Base-by-base conservation (phyloP, 2,797 vertebrate species). In the Myoxocephalus aenaeus region DNA sequence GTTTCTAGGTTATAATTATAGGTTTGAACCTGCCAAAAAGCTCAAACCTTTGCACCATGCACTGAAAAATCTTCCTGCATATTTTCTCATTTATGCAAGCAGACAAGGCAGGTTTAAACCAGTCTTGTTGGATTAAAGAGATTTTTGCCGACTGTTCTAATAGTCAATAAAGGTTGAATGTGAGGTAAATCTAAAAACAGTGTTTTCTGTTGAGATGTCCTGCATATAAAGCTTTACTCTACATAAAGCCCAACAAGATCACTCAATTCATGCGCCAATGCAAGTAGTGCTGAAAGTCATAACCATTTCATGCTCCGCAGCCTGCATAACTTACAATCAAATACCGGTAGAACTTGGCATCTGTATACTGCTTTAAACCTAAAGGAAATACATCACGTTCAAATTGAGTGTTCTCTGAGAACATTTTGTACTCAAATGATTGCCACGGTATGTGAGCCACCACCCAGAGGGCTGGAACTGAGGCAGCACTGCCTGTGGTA, bases 391-490 rank as follows among this genome's bases (percentile, higher is more conserved):
- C n/a, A 22, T n/a, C 22, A 1, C 18, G 4, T 51, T n/a, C 3
- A n/a, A 48, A 25, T 51, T 22, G 4, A n/a, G n/a, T n/a, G n/a
- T n/a, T n/a, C n/a, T 38, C 36, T 8, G 10, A 73, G 62, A 1
- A 79, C 78, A 72, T 44, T 68, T 12, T 61, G 15, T 79, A 5
- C 67, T 56, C 18, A 46, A 0, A 40, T 54, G 34, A 77, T 68
- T 58, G 22, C 9, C 11, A 15, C 2, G 17, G 12, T n/a, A 4
- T 1, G 7, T 22, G 20, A 34, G 53, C 29, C 40, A 34, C 10
- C 40, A 22, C 32, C n/a, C 34, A 0, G 5, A 18, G 17, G 5
- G 9, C 44, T 32, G 40, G 18, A 70, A 25, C 18, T 29, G 11
- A 72, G 22, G 15, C 3, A 15, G 38, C 32, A 32, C 1, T 22